phyloP scores from a whole-genome alignment of 1,140 invertebrate species.

The Holotrichia oblita region DNA sequence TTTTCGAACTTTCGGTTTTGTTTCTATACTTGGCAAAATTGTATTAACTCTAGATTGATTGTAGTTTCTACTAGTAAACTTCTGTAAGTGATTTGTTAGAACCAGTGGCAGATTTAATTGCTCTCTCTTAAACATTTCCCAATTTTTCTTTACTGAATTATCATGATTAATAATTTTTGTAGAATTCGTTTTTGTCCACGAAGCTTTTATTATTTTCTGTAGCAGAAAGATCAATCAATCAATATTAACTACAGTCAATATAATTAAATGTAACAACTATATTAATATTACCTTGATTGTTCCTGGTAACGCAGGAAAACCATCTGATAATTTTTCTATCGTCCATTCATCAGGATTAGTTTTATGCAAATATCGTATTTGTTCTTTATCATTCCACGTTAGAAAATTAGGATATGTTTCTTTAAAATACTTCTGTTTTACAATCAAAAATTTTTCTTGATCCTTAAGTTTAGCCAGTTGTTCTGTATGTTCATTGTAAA shows the following conservation, averaged over 20 bases:
- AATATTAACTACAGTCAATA: no score
- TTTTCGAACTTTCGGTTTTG: neutral
- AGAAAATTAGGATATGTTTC: conserved; percentile 76
- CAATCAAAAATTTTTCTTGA: conserved; percentile 67
- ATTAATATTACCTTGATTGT: conserved; percentile 60
- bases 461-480: conserved; percentile 61
- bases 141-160: conserved; percentile 71
- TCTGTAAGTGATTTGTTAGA: conserved; percentile 69
- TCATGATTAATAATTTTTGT: conserved; percentile 71
- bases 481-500: conserved; percentile 60
- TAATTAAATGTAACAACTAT: conserved; percentile 40
- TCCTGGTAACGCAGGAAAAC: conserved; percentile 78
- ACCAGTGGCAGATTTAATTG: conserved; percentile 64
- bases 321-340: conserved; percentile 74
- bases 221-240: conserved; percentile 50
- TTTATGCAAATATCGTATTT: conserved; percentile 76
- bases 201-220: conserved; percentile 71
- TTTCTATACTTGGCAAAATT: conserved; percentile 37
- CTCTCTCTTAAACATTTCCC: conserved; percentile 69
- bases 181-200: conserved; percentile 68
- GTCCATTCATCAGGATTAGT: conserved; percentile 79
- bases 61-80: conserved; percentile 67
- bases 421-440: conserved; percentile 79
- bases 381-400: conserved; percentile 84
- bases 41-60: conserved; percentile 45